A percentile compares a stretch with the other conserved stretches of the same genome.
Conservation (phyloP, 2,888 invertebrate species). For the Catocala fraxini region DNA sequence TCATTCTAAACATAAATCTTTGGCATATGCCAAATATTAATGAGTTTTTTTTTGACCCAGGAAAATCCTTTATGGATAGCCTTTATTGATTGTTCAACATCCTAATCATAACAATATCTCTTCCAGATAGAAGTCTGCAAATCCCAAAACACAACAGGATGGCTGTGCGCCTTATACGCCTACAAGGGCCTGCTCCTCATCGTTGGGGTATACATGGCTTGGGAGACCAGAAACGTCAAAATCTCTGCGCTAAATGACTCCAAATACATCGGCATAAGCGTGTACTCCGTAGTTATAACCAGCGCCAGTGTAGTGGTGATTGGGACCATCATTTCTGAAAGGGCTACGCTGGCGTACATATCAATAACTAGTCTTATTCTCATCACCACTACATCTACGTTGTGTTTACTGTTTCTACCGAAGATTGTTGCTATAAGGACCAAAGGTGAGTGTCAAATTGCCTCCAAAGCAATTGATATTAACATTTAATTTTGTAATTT, state of each 20-base stretch:
- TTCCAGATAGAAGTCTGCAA: constrained; percentile 95
- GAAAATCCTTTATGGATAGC: too few relatives aligned
- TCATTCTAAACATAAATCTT: too few relatives aligned
- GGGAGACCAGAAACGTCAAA: constrained; percentile 97
- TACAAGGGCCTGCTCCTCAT: constrained; percentile 96
- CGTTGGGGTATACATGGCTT: constrained; percentile 98
- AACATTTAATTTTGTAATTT: too few relatives aligned
- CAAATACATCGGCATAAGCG: constrained; percentile 97
- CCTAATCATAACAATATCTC: constrained; percentile 17
- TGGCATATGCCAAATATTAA: too few relatives aligned
- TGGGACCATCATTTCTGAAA: constrained; percentile 95
- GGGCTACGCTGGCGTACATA: constrained; percentile 93
- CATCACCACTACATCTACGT: constrained; percentile 94
- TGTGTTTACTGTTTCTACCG: constrained; percentile 95
- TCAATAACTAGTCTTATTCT: constrained; percentile 94
- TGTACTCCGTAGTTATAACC: constrained; percentile 96
- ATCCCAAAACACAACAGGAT: constrained; percentile 95
- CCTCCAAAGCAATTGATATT: too few relatives aligned
- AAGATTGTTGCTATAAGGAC: constrained; percentile 92
- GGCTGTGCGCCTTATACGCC: constrained; percentile 96
- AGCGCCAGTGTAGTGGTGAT: constrained; percentile 95
- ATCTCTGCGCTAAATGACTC: constrained; percentile 97
- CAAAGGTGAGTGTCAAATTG: constrained; percentile 79
- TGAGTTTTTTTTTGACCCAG: too few relatives aligned
- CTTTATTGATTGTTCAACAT: neutral